Conservation (phyloP, 2,797 vertebrate genomes). For the Acanthurus tractus region DNA sequence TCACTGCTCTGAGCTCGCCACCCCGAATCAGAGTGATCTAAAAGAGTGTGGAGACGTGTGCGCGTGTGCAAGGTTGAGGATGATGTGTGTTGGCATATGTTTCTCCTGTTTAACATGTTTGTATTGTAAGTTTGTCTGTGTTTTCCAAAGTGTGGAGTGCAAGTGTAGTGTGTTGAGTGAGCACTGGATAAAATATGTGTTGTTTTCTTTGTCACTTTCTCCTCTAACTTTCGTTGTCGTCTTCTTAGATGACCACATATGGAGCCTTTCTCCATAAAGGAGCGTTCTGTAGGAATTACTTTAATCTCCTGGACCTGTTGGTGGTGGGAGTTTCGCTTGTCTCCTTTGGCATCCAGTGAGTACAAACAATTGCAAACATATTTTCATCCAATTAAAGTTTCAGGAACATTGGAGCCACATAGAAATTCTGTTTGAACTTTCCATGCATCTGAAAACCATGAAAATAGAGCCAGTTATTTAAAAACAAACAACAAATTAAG, state of each 20-base stretch:
- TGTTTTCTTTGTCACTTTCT: constrained; percentile 33
- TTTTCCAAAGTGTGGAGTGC: constrained; percentile 28
- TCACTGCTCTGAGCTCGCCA: constrained; percentile 80
- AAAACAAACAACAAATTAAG: no score
- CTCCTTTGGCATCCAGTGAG: constrained; percentile 99
- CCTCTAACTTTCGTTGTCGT: constrained; percentile 55
- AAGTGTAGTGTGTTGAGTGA: constrained; percentile 31
- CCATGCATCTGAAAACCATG: background rate
- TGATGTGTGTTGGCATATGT: constrained; percentile 44
- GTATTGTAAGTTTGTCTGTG: constrained; percentile 26
- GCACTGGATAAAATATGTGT: constrained; percentile 1
- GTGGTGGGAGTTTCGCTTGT: constrained; percentile 98
- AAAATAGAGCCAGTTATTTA: background rate
- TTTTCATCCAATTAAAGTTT: background rate
- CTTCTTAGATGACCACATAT: constrained; percentile 96
- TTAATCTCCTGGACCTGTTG: constrained; percentile 97
- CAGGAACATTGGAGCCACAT: background rate
- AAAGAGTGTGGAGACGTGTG: constrained; percentile 75
- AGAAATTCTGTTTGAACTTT: background rate
- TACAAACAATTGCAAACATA: constrained; percentile 54
- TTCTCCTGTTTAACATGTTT: constrained; percentile 40
- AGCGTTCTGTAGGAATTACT: constrained; percentile 99
- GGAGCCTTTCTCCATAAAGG: constrained; percentile 99
- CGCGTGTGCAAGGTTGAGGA: constrained; percentile 47
- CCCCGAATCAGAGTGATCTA: constrained; percentile 83